Evolutionary conservation across 2,797 vertebrate genomes (phyloP).

Genomic region (Spinibarbus caldwelli): DNA sequence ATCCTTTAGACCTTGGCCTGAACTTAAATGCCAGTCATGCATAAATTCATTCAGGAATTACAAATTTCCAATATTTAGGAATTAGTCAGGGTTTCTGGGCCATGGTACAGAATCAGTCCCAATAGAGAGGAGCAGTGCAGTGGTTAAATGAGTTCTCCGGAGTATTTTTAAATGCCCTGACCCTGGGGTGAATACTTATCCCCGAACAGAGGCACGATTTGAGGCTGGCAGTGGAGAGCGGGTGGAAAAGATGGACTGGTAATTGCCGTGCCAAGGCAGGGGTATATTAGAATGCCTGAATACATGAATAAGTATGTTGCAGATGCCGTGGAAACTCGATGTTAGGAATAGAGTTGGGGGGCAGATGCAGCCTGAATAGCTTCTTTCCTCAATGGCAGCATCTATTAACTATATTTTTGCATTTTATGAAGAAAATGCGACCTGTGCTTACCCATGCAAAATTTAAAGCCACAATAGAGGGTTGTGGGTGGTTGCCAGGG

Average conservation of each 20-base stretch:
- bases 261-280: constrained; percentile 53
- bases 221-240: constrained; percentile 32
- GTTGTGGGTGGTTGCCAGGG: neutral
- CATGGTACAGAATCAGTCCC: constrained; percentile 29
- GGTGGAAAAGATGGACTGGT: constrained; percentile 43
- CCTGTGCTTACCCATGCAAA: constrained; percentile 17
- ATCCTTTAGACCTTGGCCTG: constrained; percentile 21
- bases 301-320: constrained; percentile 56
- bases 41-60: constrained; percentile 51
- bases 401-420: constrained; percentile 38
- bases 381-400: constrained; percentile 21
- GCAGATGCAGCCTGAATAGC: constrained; percentile 30
- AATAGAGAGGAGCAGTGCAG: constrained; percentile 51
- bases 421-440: no score
- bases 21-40: constrained; percentile 47
- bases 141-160: constrained; percentile 58
- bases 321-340: constrained; percentile 19
- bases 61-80: constrained; percentile 55
- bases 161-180: constrained; percentile 58
- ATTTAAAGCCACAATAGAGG: neutral
- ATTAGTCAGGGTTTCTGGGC: constrained; percentile 50
- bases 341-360: constrained; percentile 19
- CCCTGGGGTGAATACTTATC: constrained; percentile 60
- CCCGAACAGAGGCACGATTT: constrained; percentile 54
- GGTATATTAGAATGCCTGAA: constrained; percentile 59